Evolutionary conservation across 1,140 invertebrate genomes (phyloP).

Genomic region (Brachionus sp.): DNA sequence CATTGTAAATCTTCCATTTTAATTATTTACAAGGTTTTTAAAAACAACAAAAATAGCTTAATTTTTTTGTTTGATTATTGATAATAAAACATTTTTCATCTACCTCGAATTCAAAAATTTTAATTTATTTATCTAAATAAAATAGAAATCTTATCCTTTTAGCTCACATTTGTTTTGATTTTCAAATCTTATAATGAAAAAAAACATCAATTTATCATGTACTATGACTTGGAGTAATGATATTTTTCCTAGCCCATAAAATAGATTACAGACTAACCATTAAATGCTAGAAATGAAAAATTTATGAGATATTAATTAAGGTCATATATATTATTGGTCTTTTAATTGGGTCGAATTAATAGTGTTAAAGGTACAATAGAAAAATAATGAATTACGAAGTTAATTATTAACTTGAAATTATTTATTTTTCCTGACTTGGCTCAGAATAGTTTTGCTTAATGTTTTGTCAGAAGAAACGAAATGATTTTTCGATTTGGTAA

Average conservation of each 20-base stretch:
- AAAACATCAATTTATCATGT: neutral
- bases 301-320: slow-evolving; percentile 5
- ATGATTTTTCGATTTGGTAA: neutral
- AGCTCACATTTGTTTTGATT: neutral
- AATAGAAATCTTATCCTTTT: neutral
- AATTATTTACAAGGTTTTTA: too few relatives aligned
- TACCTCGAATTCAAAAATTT: neutral
- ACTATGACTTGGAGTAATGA: neutral
- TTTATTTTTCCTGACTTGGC: neutral
- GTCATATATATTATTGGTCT: neutral
- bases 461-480: neutral
- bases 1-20: too few relatives aligned
- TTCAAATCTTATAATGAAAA: neutral
- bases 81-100: too few relatives aligned
- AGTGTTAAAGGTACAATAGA: neutral
- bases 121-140: neutral
- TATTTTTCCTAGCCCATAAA: neutral
- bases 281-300: neutral
- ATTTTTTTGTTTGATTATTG: too few relatives aligned
- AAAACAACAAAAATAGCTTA: too few relatives aligned
- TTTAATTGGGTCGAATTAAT: neutral
- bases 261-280: neutral
- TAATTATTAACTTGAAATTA: too few relatives aligned
- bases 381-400: neutral
- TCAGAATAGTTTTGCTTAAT: neutral